Conservation (phyloP, 2,888 invertebrate species). For the Spisula solida region DNA sequence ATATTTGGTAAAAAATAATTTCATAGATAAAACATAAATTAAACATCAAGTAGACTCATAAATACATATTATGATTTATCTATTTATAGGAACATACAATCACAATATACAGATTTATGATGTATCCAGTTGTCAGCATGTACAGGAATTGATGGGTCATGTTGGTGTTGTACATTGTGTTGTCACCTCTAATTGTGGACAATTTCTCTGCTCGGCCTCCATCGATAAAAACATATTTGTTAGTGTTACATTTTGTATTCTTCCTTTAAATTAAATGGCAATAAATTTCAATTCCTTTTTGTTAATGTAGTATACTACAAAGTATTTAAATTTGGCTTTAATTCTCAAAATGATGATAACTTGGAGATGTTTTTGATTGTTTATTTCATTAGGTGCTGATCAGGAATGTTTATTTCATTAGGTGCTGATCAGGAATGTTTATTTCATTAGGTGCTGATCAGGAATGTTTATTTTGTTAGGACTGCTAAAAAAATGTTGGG, state of each 20-base stretch:
- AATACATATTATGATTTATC: neutral
- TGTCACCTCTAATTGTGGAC: conserved; percentile 80
- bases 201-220: conserved; percentile 84
- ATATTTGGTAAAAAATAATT: too few species aligned
- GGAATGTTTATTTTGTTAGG: too few species aligned
- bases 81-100: conserved; percentile 82
- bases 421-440: too few species aligned
- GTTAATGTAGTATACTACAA: neutral
- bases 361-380: too few species aligned
- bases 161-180: conserved; percentile 81
- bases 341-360: too few species aligned
- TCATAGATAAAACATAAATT: too few species aligned
- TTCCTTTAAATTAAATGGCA: neutral
- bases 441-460: too few species aligned
- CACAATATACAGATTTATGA: conserved; percentile 83
- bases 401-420: too few species aligned
- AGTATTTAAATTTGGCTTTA: too few species aligned
- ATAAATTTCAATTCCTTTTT: neutral
- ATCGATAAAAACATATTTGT: conserved; percentile 73
- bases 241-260: neutral
- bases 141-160: conserved; percentile 81
- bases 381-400: too few species aligned
- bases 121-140: conserved; percentile 73
- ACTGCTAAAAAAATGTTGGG: too few species aligned
- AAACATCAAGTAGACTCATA: too few species aligned